Evolutionary conservation across 1,140 invertebrate species (phyloP).

Genomic region (Copidosoma floridanum): DNA sequence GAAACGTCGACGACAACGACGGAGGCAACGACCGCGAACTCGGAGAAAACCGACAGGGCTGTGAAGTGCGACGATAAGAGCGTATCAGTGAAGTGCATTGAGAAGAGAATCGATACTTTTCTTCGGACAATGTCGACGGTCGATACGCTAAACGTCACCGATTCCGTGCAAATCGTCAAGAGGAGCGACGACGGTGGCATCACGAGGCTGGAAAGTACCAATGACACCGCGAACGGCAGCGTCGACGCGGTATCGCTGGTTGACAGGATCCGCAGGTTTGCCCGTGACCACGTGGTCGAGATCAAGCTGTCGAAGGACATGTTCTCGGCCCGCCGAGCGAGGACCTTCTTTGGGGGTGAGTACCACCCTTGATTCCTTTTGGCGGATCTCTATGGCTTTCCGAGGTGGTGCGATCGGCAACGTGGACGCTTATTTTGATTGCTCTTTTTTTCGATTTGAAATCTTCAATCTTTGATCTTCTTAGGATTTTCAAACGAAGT

Average conservation of each 20-base stretch:
- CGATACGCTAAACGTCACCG: slow-evolving; percentile 43
- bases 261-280: slow-evolving; percentile 47
- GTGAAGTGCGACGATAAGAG: slow-evolving; percentile 8
- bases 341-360: slow-evolving; percentile 49
- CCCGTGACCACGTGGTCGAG: slow-evolving; percentile 47
- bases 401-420: too few species aligned
- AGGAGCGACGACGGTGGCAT: slow-evolving; percentile 24
- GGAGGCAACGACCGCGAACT: neutral
- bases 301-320: slow-evolving; percentile 44
- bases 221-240: neutral
- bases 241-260: slow-evolving; percentile 32
- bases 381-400: too few species aligned
- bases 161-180: slow-evolving; percentile 44
- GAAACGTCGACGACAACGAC: slow-evolving; percentile 3
- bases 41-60: neutral
- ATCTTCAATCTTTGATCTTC: too few species aligned
- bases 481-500: too few species aligned
- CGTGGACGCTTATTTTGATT: too few species aligned
- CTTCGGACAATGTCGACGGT: slow-evolving; percentile 36
- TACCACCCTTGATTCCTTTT: too few species aligned
- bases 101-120: slow-evolving; percentile 30
- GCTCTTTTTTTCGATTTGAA: too few species aligned
- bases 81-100: slow-evolving; percentile 29
- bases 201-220: slow-evolving; percentile 14
- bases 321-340: slow-evolving; percentile 39